These are phyloP conservation scores for Tribolium madens DNA, from an alignment of 1,140 invertebrate genomes.

Conservation along the genomic window DNA sequence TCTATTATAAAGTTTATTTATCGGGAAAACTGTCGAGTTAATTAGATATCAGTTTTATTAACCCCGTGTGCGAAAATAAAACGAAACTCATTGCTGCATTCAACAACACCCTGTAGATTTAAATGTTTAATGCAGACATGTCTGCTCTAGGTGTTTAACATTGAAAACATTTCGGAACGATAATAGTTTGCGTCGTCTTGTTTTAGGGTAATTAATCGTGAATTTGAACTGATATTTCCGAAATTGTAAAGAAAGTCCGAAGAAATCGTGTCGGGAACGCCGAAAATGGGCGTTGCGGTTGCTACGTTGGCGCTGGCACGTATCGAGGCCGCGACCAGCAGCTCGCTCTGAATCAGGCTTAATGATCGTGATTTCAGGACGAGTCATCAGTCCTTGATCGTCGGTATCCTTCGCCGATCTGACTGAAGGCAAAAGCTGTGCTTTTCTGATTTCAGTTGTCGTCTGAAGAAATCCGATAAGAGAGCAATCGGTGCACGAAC, in stretches of 20 bases:
- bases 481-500: neutral
- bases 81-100: neutral
- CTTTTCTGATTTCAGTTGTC: slow-evolving; percentile 24
- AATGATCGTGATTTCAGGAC: slow-evolving; percentile 39
- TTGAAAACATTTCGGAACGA: no score
- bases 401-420: slow-evolving; percentile 1
- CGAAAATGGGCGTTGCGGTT: slow-evolving; percentile 24
- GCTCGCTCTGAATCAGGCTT: slow-evolving; percentile 9
- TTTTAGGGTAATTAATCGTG: neutral
- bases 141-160: neutral
- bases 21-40: neutral
- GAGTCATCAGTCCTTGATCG: neutral
- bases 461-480: slow-evolving; percentile 21
- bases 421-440: neutral
- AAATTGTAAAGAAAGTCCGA: neutral
- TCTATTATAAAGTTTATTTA: neutral
- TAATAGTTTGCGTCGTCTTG: no score
- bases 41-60: neutral
- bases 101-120: neutral
- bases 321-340: slow-evolving; percentile 12
- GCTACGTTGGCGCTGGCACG: slow-evolving; percentile 17
- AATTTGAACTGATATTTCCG: neutral
- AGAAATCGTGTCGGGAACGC: neutral
- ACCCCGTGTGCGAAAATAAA: neutral
- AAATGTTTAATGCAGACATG: neutral